Evolutionary conservation across 2,113 vertebrate species (phyloP).

Genomic region (Dolichotis patagonum): DNA sequence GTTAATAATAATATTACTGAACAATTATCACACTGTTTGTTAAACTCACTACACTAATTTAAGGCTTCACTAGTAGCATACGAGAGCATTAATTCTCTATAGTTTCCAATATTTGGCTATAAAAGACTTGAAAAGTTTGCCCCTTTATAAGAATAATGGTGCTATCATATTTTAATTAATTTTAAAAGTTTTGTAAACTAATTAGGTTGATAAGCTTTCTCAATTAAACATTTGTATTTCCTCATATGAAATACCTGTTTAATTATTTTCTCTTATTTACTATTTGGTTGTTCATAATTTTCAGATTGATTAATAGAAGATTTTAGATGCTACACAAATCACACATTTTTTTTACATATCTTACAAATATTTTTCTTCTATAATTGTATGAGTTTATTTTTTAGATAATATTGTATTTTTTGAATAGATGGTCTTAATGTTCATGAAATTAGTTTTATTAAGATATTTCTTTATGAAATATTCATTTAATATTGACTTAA

Average conservation of each 20-base stretch:
- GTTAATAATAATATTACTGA: neutral
- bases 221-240: neutral
- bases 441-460: neutral
- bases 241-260: neutral
- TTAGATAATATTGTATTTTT: neutral
- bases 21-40: neutral
- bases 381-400: neutral
- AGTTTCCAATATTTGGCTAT: neutral
- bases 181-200: neutral
- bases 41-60: neutral
- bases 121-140: neutral
- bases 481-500: neutral
- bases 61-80: neutral
- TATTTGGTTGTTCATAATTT: neutral
- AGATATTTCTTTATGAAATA: neutral
- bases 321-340: neutral
- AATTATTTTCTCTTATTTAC: neutral
- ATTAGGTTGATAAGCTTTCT: neutral
- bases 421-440: neutral
- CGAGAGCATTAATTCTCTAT: neutral
- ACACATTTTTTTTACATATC: neutral
- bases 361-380: neutral
- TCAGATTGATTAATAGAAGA: neutral
- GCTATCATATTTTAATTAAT: neutral
- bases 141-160: neutral